phyloP scores from a whole-genome alignment of 2,888 invertebrate species.

The Petrolisthes manimaculis region DNA sequence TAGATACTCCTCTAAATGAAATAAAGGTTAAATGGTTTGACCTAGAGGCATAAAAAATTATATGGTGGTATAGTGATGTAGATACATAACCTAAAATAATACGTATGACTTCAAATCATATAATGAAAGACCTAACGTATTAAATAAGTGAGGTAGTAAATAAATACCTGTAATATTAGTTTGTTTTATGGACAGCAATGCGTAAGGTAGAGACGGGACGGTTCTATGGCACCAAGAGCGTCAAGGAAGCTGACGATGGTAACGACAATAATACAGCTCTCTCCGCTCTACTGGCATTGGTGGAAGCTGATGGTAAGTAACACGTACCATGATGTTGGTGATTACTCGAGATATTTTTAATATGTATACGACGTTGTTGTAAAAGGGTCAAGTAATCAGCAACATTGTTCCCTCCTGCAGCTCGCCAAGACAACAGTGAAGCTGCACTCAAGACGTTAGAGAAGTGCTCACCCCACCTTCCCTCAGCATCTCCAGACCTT shows the following conservation, averaged over 20 bases:
- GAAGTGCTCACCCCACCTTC: slow-evolving; percentile 25
- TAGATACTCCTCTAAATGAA: no score
- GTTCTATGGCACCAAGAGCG: slow-evolving; percentile 55
- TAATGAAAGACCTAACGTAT: no score
- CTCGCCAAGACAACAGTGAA: slow-evolving; percentile 40
- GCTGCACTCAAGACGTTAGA: slow-evolving; percentile 37
- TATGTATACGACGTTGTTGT: neutral
- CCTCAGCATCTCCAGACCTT: slow-evolving; percentile 25
- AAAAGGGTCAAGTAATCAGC: no score
- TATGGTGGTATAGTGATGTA: no score
- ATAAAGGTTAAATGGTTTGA: no score
- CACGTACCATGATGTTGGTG: no score
- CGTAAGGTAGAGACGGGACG: slow-evolving; percentile 52
- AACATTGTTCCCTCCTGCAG: slow-evolving; percentile 12
- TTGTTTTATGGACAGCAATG: slow-evolving; percentile 36
- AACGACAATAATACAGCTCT: slow-evolving; percentile 47
- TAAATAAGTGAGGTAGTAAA: neutral
- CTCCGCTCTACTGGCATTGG: slow-evolving; percentile 56
- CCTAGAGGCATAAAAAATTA: no score
- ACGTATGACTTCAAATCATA: neutral
- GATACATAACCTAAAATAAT: neutral
- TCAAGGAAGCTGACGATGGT: slow-evolving; percentile 53
- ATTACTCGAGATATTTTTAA: neutral
- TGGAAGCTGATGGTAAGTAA: slow-evolving; percentile 51
- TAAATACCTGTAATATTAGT: neutral